Evolutionary conservation across 1,140 invertebrate species (phyloP).

Genomic region (Nixonia krombeini): DNA sequence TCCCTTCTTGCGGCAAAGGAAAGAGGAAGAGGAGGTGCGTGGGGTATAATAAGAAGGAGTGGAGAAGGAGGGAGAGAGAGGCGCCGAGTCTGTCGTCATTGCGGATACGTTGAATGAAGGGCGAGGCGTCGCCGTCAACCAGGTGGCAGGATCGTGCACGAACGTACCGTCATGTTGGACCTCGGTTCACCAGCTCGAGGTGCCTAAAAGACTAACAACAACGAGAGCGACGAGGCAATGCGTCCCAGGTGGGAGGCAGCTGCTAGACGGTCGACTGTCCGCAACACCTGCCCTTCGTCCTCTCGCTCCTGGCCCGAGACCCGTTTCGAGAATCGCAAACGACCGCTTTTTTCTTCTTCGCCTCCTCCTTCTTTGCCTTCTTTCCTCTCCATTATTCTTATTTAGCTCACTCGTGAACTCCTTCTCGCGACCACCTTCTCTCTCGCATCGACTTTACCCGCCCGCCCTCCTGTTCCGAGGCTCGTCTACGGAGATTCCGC

Average conservation of each 20-base stretch:
- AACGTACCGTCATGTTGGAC: slow-evolving; percentile 21
- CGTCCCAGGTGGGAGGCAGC: slow-evolving; percentile 51
- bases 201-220: slow-evolving; percentile 36
- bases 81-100: slow-evolving; percentile 37
- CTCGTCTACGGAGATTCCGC: not conserved
- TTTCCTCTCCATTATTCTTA: slow-evolving; percentile 20
- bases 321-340: slow-evolving; percentile 37
- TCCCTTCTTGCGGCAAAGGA: no score
- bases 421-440: slow-evolving; percentile 12
- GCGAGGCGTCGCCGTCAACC: slow-evolving; percentile 34
- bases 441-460: slow-evolving; percentile 20
- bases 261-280: slow-evolving; percentile 46
- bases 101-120: slow-evolving; percentile 43
- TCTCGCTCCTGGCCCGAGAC: slow-evolving; percentile 29
- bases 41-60: no score
- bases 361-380: slow-evolving; percentile 10
- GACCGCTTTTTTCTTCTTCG: slow-evolving; percentile 13
- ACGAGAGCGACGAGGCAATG: slow-evolving; percentile 29
- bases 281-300: slow-evolving; percentile 48
- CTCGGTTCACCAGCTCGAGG: slow-evolving; percentile 18
- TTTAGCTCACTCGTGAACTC: slow-evolving; percentile 4
- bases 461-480: slow-evolving; percentile 9
- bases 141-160: slow-evolving; percentile 36
- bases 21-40: no score
- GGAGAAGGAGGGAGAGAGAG: slow-evolving; percentile 3